These are phyloP conservation scores for Phaedon cochleariae DNA, from an alignment of 2,888 invertebrate genomes.

Conservation along the genomic window DNA sequence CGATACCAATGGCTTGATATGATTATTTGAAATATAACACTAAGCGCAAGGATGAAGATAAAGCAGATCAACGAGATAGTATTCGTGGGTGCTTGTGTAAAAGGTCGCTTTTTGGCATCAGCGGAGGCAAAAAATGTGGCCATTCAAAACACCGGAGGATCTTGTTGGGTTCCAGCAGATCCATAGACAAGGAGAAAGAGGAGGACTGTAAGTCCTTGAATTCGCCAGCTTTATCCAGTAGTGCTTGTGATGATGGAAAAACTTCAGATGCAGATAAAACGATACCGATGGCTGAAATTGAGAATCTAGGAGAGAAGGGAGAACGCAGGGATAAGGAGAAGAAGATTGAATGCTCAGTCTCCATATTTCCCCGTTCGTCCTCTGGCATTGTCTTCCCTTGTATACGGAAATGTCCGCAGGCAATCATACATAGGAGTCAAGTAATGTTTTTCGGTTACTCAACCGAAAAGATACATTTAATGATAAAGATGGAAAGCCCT, in stretches of 20 bases:
- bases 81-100: constrained; percentile 40
- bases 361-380: too few relatives aligned
- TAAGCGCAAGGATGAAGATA: too few relatives aligned
- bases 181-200: constrained; percentile 47
- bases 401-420: too few relatives aligned
- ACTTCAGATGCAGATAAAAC: constrained; percentile 39
- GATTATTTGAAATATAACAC: too few relatives aligned
- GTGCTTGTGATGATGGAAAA: constrained; percentile 25
- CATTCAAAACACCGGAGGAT: constrained; percentile 34
- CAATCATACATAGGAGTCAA: too few relatives aligned
- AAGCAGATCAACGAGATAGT: constrained; percentile 49
- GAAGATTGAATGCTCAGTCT: constrained; percentile 27
- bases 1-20: too few relatives aligned
- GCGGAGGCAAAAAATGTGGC: constrained; percentile 49
- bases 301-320: constrained; percentile 21
- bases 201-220: constrained; percentile 40
- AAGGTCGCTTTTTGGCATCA: constrained; percentile 43
- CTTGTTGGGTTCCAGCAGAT: constrained; percentile 45
- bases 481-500: too few relatives aligned
- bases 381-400: too few relatives aligned
- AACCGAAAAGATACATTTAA: too few relatives aligned
- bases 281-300: constrained; percentile 31
- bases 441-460: too few relatives aligned
- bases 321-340: constrained; percentile 41
- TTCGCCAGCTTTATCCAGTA: constrained; percentile 40